Conservation (phyloP, 2,797 vertebrate genomes). For the Prionace glauca region DNA sequence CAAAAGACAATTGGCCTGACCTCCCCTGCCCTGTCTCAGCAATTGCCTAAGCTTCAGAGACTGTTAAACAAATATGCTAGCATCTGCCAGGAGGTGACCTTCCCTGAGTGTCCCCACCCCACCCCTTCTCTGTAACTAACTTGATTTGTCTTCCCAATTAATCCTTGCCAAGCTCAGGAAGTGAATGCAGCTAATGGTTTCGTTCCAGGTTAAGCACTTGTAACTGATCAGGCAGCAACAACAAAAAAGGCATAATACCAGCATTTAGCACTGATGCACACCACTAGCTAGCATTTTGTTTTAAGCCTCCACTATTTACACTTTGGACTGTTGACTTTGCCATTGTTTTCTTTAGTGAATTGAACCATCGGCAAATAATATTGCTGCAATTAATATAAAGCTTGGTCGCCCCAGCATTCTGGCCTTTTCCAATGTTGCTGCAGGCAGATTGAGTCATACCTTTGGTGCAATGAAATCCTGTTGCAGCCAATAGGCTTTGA, state of each 20-base stretch:
- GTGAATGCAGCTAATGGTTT: conserved; percentile 9
- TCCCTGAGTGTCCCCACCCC: background rate
- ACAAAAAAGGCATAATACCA: background rate
- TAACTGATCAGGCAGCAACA: background rate
- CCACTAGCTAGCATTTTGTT: background rate
- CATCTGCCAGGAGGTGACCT: conserved; percentile 37
- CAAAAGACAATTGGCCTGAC: conserved; percentile 38
- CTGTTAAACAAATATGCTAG: conserved; percentile 38
- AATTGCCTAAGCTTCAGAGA: conserved; percentile 35
- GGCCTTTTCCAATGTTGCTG: background rate
- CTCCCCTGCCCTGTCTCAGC: conserved; percentile 34
- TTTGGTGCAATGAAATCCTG: background rate
- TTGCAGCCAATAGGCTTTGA: background rate
- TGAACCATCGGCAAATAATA: background rate
- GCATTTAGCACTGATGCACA: background rate
- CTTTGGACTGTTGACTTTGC: background rate
- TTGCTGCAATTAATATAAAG: background rate
- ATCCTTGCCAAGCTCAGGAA: conserved; percentile 36
- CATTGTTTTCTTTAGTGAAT: background rate
- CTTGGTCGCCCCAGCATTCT: background rate
- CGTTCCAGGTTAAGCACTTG: background rate
- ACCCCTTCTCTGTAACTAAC: conserved; percentile 13
- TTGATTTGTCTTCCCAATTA: conserved; percentile 37
- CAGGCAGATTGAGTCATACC: background rate
- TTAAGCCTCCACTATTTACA: background rate